Conservation (phyloP, 2,113 vertebrate species). For the Vicugna pacos region DNA sequence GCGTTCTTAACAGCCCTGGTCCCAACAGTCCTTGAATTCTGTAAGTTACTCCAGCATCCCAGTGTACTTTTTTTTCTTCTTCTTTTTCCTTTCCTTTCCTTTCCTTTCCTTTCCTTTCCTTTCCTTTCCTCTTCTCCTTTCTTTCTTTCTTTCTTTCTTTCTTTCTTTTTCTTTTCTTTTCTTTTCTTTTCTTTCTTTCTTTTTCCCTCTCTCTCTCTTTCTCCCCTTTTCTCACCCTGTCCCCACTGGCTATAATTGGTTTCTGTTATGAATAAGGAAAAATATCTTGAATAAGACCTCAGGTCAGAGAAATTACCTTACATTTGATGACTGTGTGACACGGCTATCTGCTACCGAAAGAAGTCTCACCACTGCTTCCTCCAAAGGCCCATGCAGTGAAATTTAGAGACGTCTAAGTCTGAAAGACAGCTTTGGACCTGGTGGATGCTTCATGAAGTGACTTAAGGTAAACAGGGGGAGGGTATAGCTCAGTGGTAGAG, state of each 20-base stretch:
- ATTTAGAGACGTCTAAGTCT: neutral
- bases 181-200: neutral
- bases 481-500: too few relatives aligned
- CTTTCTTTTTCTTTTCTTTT: neutral
- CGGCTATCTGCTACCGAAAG: neutral
- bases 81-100: neutral
- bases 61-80: neutral
- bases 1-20: neutral
- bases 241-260: neutral
- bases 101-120: neutral
- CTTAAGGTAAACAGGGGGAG: neutral
- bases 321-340: neutral
- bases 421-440: neutral
- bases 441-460: neutral
- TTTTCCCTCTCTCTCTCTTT: neutral
- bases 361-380: neutral
- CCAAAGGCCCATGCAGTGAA: neutral
- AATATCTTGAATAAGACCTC: neutral
- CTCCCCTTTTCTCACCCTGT: too few relatives aligned
- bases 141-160: neutral
- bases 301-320: neutral
- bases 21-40: neutral
- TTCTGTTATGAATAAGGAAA: constrained; percentile 51
- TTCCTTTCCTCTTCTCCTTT: neutral
- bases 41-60: neutral